Base-by-base conservation (phyloP, 2,888 invertebrate species). In the Leucoptera coffeella region DNA sequence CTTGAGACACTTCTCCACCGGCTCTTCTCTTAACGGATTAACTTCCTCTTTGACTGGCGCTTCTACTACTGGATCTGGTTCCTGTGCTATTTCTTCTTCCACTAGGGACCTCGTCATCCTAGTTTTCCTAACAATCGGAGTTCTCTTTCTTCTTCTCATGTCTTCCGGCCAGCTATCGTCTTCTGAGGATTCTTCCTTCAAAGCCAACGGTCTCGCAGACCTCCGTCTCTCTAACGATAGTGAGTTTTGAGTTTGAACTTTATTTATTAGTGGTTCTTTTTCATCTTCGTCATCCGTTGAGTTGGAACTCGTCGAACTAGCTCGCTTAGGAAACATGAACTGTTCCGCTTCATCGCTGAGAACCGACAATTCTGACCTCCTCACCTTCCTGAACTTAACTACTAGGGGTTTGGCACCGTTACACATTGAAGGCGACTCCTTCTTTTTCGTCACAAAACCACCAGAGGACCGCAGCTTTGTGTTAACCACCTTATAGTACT, bases 301-400 rank as follows among this genome's bases (percentile, higher is more conserved):
- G 8, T 71, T 69, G 12, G 74, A 74, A 29, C 62, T 67, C 2
- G 58, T 50, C 0, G 71, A 65, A 30, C 79, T 79, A 11, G 80
- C 78, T 21, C 77, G 73, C 37, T 77, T 80, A 0, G 87, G 83
- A 45, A 90, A 90, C 78, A 90, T 81, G 45, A 90, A 90, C 38
- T 84, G 88, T 41, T 88, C 88, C 0, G 90, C 90, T 49, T 90
- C 89, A 38, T 87, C 85, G 42, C 86, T 88, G 25, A 90, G 53
- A 26, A 82, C 75, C 1, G 81, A 78, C 26, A 89, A 45, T 49
- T 88, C 86, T 0, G 85, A 81, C 26, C 78, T 76, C 4, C 86
- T 67, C 11, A 86, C 77, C 34, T 85, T 82, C 27, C 80, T 77
- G 30, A 86, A 84, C 42, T 85, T 82, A 1, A 86, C 85, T 12